Evolutionary conservation across 2,113 vertebrate genomes (phyloP), one percentile per base, ranked within the genome.

Genomic region (Noturus placidus): DNA sequence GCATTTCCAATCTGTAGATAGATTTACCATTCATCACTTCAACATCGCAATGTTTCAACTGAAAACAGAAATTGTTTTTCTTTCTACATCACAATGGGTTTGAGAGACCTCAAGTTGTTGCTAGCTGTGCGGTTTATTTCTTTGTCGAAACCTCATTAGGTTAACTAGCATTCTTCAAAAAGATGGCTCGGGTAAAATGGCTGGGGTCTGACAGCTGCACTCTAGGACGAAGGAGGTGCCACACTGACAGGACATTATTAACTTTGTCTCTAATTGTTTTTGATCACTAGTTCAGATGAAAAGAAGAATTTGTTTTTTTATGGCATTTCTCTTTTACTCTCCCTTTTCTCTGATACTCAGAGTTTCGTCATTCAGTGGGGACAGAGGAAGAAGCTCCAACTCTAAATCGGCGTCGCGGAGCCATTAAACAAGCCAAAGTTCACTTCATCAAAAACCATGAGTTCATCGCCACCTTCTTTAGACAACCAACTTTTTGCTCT

Each of bases 381-480:
- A 17, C 92, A 17, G 94, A 96, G 87, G 96, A 96, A 2, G 97
- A 96, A 11, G 89, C 93, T 14, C 95, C 94, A 1, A 99, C 96
- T 0, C 96, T 99, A 72, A 98, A 96, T 94, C 97, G 96, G 85
- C 94, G 96, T 27, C 96, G 98, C 89, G 98, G 98, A 87, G 98
- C 98, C 54, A 96, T 99, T 93, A 99, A 99, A 90, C 98, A 99
- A 92, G 97, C 97, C 86, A 99, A 97, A 92, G 93, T 99, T 92
- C 98, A 99, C 93, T 89, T 95, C 89, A 96, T 99, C 92, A 99
- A 97, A 95, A 97, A 96, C 86, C 98, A 99, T 1, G 98, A 99
- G 90, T 99, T 99, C 89, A 96, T 95, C 0, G 97, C 98, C 91
- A 99, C 97, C 88, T 99, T 99, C 95, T 99, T 99, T 82, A 89